Evolutionary conservation across 2,113 vertebrate species (phyloP).

Genomic region (Manacus vitellinus): DNA sequence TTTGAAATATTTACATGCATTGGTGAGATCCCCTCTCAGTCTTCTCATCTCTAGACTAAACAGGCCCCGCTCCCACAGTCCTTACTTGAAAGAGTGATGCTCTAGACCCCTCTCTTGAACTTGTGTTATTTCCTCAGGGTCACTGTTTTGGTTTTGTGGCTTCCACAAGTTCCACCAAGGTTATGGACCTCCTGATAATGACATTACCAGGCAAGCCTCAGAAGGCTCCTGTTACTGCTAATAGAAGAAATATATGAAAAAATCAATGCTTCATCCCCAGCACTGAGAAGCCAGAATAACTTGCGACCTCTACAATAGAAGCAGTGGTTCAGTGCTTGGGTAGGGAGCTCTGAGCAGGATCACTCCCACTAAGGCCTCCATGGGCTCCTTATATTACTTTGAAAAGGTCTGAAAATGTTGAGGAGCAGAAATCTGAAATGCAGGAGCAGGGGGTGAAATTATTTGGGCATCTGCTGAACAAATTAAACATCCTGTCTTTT

Average conservation of each 20-base stretch:
- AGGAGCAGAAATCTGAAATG: not conserved
- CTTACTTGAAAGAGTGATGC: not conserved
- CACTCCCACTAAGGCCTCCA: not conserved
- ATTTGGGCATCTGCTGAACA: not conserved
- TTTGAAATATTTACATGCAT: not conserved
- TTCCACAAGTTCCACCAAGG: not conserved
- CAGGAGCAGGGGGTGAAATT: not conserved
- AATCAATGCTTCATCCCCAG: not conserved
- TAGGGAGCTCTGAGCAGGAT: not conserved
- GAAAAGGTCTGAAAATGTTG: not conserved
- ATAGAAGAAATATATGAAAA: not conserved
- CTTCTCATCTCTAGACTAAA: not conserved
- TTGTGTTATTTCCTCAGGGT: not conserved
- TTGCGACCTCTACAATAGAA: not conserved
- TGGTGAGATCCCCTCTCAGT: too few species aligned
- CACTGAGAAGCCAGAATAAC: not conserved
- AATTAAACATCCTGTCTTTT: not conserved
- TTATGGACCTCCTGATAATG: not conserved
- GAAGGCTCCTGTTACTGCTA: not conserved
- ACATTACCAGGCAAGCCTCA: not conserved
- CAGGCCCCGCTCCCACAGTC: rapidly evolving
- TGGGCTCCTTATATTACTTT: not conserved
- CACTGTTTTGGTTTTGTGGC: not conserved
- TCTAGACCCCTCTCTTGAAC: not conserved
- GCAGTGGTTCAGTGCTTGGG: too few species aligned